Conservation (phyloP, 2,797 vertebrate genomes). For the Arnoldichthys spilopterus region DNA sequence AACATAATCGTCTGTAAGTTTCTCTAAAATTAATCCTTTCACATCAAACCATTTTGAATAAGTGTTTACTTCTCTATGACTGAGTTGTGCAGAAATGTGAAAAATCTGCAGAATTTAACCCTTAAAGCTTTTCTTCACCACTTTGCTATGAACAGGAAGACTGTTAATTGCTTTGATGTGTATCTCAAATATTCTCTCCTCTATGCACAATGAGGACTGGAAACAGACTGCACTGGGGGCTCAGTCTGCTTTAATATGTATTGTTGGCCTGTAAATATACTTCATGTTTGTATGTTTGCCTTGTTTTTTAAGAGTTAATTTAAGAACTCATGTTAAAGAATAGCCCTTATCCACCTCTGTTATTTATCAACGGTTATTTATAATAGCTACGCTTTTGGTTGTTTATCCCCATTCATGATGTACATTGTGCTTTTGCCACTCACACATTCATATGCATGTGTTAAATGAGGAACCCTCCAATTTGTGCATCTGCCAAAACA, state of each 20-base stretch:
- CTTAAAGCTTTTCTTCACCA: background rate
- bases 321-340: slow-evolving; percentile 49
- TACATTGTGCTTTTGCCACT: slow-evolving; percentile 29
- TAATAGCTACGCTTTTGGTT: slow-evolving; percentile 72
- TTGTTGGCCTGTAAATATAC: slow-evolving; percentile 79
- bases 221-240: slow-evolving; percentile 34
- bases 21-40: background rate
- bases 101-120: no score
- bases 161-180: background rate
- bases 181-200: background rate
- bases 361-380: slow-evolving; percentile 69
- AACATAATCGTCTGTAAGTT: no score
- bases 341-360: slow-evolving; percentile 31
- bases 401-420: slow-evolving; percentile 41
- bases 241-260: slow-evolving; percentile 6
- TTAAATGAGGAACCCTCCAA: background rate
- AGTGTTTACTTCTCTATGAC: no score
- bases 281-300: slow-evolving; percentile 59
- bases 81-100: background rate
- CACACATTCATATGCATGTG: slow-evolving; percentile 13
- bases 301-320: slow-evolving; percentile 46
- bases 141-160: background rate
- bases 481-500: slow-evolving; percentile 7
- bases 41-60: background rate
- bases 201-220: slow-evolving; percentile 32